phyloP scores from a whole-genome alignment of 37 sponge, comb jelly and placozoan genomes.

The Spongilla lacustris region DNA sequence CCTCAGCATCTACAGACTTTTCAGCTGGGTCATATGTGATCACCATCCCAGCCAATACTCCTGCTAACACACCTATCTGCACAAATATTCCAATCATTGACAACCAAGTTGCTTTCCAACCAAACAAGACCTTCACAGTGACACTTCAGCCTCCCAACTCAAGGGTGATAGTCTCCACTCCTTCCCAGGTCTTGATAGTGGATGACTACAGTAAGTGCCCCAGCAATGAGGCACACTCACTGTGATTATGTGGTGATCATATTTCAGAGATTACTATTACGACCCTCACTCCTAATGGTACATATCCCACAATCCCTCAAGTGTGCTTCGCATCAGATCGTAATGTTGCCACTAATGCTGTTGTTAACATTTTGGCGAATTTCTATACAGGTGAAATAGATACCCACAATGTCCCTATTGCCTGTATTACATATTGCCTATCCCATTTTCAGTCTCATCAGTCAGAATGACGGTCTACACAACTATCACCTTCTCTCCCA shows the following conservation, averaged over 20 bases:
- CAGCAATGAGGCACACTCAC: neutral
- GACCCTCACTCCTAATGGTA: neutral
- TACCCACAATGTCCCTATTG: neutral
- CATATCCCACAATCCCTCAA: neutral
- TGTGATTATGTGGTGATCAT: neutral
- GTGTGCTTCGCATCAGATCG: neutral
- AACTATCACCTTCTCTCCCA: neutral
- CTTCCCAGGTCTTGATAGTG: neutral
- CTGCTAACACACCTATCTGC: neutral
- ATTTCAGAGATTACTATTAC: neutral
- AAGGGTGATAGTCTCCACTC: neutral
- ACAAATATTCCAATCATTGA: neutral
- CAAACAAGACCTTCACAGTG: conserved; percentile 1
- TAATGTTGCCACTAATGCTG: neutral
- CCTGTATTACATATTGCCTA: neutral
- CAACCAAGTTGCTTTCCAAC: neutral
- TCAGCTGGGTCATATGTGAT: neutral
- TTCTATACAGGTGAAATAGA: neutral
- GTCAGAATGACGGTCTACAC: neutral
- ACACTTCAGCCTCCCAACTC: neutral
- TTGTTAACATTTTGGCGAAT: neutral
- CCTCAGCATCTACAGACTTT: neutral
- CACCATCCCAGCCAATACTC: neutral
- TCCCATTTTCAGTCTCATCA: neutral
- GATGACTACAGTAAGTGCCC: neutral